phyloP scores from a whole-genome alignment of 2,113 vertebrate species.

The Burhinus bistriatus region DNA sequence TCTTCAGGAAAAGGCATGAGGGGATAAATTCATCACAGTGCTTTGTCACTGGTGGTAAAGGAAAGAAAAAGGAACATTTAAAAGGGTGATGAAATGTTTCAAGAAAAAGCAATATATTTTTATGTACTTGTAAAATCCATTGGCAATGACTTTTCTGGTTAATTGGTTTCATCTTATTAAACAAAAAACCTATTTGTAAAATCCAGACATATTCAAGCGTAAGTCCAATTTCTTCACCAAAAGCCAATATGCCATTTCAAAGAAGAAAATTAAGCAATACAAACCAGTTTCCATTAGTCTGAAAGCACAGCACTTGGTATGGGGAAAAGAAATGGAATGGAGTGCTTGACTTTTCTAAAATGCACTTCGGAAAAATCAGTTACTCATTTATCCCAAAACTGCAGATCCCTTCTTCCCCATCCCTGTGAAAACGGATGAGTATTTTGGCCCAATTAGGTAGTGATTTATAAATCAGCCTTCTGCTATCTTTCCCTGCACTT shows the following conservation, averaged over 20 bases:
- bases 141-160: constrained; percentile 50
- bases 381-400: not conserved
- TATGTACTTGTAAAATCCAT: constrained; percentile 54
- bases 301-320: not conserved
- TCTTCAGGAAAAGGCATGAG: not conserved
- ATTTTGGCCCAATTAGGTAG: not conserved
- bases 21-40: constrained; percentile 6
- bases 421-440: not conserved
- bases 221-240: constrained; percentile 4
- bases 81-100: constrained; percentile 25
- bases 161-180: constrained; percentile 66
- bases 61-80: constrained; percentile 19
- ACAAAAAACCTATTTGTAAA: constrained; percentile 46
- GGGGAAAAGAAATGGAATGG: not conserved
- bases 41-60: not conserved
- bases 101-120: constrained; percentile 63
- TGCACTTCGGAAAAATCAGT: not conserved
- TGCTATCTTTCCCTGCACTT: constrained; percentile 40
- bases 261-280: constrained; percentile 9
- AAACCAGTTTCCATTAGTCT: not conserved
- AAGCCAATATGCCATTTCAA: not conserved
- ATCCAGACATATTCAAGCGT: not conserved
- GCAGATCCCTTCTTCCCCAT: not conserved
- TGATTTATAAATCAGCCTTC: constrained; percentile 21
- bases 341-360: not conserved